These are phyloP conservation scores for Linyphia triangularis DNA, from an alignment of 2,888 invertebrate genomes.

Conservation along the genomic window DNA sequence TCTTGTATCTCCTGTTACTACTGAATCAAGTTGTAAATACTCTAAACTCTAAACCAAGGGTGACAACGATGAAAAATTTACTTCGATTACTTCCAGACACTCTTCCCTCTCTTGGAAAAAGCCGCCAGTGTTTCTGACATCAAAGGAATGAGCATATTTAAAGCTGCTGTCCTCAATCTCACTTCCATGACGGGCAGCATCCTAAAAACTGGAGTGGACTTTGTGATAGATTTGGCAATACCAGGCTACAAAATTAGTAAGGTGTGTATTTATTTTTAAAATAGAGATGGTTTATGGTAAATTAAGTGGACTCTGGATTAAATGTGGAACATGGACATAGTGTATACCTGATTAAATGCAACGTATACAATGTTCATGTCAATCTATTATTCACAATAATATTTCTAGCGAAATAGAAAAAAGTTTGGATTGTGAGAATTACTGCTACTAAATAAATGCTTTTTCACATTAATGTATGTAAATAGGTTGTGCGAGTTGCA, in stretches of 20 bases:
- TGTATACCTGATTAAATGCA: too few species aligned
- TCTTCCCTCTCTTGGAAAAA: constrained; percentile 36
- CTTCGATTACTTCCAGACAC: background rate
- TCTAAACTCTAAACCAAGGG: too few species aligned
- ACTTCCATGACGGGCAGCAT: constrained; percentile 37
- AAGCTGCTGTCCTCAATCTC: constrained; percentile 59
- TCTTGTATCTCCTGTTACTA: background rate
- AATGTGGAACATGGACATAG: too few species aligned
- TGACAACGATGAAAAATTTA: background rate
- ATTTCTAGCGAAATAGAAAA: too few species aligned
- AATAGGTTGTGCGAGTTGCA: too few species aligned
- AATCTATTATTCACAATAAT: too few species aligned
- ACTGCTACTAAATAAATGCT: too few species aligned
- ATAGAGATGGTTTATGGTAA: background rate
- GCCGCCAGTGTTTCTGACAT: background rate
- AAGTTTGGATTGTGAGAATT: too few species aligned
- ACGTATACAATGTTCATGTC: too few species aligned
- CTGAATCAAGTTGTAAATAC: background rate
- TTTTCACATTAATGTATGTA: too few species aligned
- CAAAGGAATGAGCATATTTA: background rate
- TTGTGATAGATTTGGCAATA: background rate
- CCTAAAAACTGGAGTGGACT: background rate
- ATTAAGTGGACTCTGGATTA: too few species aligned
- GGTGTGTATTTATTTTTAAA: background rate
- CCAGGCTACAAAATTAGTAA: constrained; percentile 57